Percentiles rank a stretch among this genome's conserved stretches.
Conservation (phyloP, 2,797 vertebrate species). For the Catharus ustulatus region DNA sequence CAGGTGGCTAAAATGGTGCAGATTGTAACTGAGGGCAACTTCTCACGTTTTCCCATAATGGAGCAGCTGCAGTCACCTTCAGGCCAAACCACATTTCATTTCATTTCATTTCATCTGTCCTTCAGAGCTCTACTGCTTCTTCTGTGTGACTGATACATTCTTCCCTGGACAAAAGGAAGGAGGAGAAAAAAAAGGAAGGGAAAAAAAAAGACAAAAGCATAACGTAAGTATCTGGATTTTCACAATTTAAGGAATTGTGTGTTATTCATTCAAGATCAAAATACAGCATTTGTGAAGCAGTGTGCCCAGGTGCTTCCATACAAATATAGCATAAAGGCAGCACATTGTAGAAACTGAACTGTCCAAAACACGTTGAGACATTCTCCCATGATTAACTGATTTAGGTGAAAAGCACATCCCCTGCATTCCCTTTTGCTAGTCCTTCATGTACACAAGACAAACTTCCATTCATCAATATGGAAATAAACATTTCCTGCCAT, state of each 20-base stretch:
- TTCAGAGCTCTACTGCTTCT: neutral
- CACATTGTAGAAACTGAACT: neutral
- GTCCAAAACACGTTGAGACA: neutral
- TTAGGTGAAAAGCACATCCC: neutral
- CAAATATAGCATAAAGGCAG: neutral
- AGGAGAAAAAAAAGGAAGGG: rapidly evolving
- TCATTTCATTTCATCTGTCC: neutral
- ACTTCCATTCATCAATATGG: neutral
- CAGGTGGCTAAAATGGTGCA: neutral
- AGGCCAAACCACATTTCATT: neutral
- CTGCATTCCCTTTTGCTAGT: neutral
- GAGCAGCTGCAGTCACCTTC: neutral
- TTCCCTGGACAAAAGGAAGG: neutral
- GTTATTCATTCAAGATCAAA: neutral
- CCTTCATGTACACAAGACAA: neutral
- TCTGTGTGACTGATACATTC: neutral
- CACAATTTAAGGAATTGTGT: neutral
- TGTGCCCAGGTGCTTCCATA: neutral
- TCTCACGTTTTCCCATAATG: neutral
- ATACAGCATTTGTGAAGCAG: neutral
- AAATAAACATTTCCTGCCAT: neutral
- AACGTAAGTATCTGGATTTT: neutral
- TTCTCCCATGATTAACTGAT: neutral
- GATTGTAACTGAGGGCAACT: neutral
- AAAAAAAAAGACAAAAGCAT: neutral